Evolutionary conservation across 2,888 invertebrate genomes (phyloP), one percentile per base, ranked within the genome.

Genomic region (Scaptomyza caliginosa): DNA sequence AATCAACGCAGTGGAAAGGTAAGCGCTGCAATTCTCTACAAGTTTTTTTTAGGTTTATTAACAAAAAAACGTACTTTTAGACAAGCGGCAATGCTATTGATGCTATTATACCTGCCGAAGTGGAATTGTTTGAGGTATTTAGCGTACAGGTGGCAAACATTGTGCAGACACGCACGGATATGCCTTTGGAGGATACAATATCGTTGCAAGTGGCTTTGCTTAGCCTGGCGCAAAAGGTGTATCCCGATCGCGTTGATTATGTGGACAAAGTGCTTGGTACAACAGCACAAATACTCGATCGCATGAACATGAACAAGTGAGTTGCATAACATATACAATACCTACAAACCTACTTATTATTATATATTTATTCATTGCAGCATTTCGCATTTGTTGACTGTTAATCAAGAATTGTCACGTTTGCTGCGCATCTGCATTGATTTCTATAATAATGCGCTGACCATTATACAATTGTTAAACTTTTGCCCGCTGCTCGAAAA

Each of bases 91-190:
- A 93, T 42, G 91, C 91, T 45, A 88, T 88, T 16, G 93, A 93
- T 0, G 93, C 94, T 40, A 94, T 94, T 34, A 94, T 95, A 80
- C 96, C 97, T 23, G 93, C 95, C 64, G 97, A 98, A 82, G 97
- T 99, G 13, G 96, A 98, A 89, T 93, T 99, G 6, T 99, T 99
- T 91, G 98, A 99, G 89, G 98, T 99, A 32, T 99, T 99, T 92
- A 99, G 98, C 2, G 96, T 98, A 85, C 99, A 99, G 92, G 97
- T 99, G 3, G 97, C 98, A 0, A 96, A 96, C 62, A 98, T 99
- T 77, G 98, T 99, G 66, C 96, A 97, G 94, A 97, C 96, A 66
- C 95, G 99, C 40, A 96, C 96, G 64, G 97, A 99, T 90, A 97
- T 99, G 96, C 97, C 98, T 0, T 92, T 96, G 19, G 99, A 99